Evolutionary conservation across 92 coral and sea anemone genomes (phyloP).

Genomic region (Parazoanthus darwini): DNA sequence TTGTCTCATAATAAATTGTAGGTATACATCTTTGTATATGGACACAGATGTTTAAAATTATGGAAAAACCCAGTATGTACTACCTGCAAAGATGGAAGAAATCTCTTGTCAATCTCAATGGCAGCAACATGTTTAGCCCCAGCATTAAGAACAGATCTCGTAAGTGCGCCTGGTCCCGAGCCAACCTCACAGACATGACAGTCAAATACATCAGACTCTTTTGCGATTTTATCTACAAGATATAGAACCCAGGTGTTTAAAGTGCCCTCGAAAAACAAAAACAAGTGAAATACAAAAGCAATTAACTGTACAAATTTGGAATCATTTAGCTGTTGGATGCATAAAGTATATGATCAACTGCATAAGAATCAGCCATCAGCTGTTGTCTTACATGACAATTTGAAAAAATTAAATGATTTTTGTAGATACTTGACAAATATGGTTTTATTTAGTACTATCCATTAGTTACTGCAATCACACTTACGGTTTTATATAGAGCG

Average conservation of each 20-base stretch:
- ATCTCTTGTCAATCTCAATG: conserved; percentile 90
- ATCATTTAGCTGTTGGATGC: no score
- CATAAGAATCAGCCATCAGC: no score
- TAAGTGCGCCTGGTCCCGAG: conserved; percentile 94
- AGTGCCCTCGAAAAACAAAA: no score
- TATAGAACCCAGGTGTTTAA: not conserved
- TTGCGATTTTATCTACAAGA: conserved; percentile 87
- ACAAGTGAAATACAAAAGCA: no score
- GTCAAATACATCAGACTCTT: conserved; percentile 94
- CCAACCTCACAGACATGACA: conserved; percentile 99
- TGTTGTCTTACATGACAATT: no score
- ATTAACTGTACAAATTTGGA: no score
- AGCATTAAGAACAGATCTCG: conserved; percentile 87
- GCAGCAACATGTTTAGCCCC: conserved; percentile 95
- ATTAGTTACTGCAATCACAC: not conserved
- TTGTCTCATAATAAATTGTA: no score
- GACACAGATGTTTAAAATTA: no score
- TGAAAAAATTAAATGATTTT: no score
- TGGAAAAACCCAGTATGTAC: not conserved
- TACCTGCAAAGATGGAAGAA: conserved; percentile 96
- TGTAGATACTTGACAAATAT: not conserved
- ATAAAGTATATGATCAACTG: no score
- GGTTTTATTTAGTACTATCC: not conserved
- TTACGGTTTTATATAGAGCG: no score
- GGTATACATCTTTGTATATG: no score